Percentiles rank a stretch among this genome's conserved stretches.
Conservation (phyloP, 2,113 vertebrate genomes). For the Chaetorhynchus papuensis region DNA sequence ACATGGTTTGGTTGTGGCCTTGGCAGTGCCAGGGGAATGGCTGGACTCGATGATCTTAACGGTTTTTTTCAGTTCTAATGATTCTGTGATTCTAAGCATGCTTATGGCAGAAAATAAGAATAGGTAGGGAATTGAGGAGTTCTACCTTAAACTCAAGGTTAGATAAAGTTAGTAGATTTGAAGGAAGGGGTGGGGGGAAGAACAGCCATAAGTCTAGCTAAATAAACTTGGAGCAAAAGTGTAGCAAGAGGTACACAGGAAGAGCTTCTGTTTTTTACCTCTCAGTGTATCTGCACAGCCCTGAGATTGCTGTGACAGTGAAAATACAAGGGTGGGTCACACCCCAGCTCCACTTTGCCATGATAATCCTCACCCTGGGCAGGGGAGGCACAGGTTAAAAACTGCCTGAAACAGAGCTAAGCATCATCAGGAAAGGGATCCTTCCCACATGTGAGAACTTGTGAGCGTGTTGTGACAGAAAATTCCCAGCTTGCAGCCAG, state of each 20-base stretch:
- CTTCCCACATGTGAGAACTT: not conserved
- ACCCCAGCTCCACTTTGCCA: not conserved
- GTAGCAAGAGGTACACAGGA: not conserved
- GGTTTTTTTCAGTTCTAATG: not conserved
- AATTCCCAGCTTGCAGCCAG: not conserved
- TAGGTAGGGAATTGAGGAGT: not conserved
- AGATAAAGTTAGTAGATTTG: not conserved
- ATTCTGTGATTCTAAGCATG: not conserved
- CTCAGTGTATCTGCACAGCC: not conserved
- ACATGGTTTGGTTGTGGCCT: not conserved
- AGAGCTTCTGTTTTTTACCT: not conserved
- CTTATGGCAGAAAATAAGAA: not conserved
- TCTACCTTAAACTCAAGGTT: not conserved
- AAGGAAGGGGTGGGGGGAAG: fast-evolving
- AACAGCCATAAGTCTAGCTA: not conserved
- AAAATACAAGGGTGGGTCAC: not conserved
- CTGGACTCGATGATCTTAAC: not conserved
- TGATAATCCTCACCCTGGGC: not conserved
- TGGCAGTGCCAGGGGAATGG: not conserved
- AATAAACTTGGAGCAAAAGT: not conserved
- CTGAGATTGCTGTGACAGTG: not conserved
- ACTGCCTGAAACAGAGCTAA: not conserved
- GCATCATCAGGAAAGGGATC: not conserved
- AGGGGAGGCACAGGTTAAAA: not conserved
- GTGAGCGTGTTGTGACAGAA: not conserved